Conservation (phyloP, 2,113 vertebrate species). For the Microcebus jonahi region DNA sequence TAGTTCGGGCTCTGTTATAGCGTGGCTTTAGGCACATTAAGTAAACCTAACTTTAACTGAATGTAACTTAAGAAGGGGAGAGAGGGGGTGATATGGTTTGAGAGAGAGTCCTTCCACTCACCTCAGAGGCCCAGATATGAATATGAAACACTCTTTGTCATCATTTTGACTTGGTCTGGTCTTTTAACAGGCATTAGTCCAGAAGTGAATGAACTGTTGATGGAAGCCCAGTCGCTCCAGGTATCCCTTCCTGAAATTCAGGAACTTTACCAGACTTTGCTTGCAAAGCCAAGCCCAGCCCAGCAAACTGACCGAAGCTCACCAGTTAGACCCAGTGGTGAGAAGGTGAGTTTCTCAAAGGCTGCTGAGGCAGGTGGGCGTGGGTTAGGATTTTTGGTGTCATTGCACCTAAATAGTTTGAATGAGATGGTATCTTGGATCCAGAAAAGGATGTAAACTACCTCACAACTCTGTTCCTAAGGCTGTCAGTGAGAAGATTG, state of each 20-base stretch:
- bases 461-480: not conserved
- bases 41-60: not conserved
- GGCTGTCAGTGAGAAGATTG: not conserved
- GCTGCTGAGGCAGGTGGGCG: constrained; percentile 30
- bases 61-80: not conserved
- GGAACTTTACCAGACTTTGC: constrained; percentile 90
- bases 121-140: not conserved
- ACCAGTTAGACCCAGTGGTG: constrained; percentile 72
- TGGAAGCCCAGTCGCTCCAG: constrained; percentile 96
- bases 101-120: not conserved
- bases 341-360: constrained; percentile 85
- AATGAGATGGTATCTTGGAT: not conserved
- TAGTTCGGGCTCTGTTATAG: not conserved
- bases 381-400: not conserved
- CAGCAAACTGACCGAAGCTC: constrained; percentile 81
- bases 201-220: constrained; percentile 95
- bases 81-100: not conserved
- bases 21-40: not conserved
- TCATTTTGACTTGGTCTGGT: constrained; percentile 45
- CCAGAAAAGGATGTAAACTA: not conserved
- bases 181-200: constrained; percentile 87
- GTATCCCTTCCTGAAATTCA: constrained; percentile 94
- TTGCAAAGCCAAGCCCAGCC: constrained; percentile 85
- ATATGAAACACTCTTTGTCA: not conserved
- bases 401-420: no score